Conservation (phyloP, 2,797 vertebrate species). For the Australoheros facetus region DNA sequence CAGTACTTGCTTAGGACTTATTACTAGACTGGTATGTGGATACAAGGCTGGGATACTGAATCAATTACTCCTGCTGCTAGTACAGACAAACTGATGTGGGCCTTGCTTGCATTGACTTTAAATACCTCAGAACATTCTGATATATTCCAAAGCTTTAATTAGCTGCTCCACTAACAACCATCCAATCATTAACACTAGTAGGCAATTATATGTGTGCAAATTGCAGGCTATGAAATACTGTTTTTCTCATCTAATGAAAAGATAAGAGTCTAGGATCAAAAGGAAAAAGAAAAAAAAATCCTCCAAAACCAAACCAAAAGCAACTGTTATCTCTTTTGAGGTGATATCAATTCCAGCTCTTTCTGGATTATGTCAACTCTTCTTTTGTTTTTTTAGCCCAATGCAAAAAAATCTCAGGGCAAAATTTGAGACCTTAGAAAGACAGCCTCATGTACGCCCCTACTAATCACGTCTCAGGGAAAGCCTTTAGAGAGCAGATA, state of each 20-base stretch:
- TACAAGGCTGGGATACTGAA: slow-evolving; percentile 30
- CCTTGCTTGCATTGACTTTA: slow-evolving; percentile 1
- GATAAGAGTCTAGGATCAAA: slow-evolving; percentile 36
- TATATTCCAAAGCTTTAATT: slow-evolving; percentile 56
- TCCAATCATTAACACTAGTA: slow-evolving; percentile 49
- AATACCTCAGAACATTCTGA: slow-evolving; percentile 41
- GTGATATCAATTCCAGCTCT: not conserved
- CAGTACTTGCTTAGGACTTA: slow-evolving; percentile 42
- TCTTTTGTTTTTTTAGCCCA: not conserved
- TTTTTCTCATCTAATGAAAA: slow-evolving; percentile 63
- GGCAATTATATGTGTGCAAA: slow-evolving; percentile 66
- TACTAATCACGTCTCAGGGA: slow-evolving; percentile 43
- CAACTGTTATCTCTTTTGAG: not conserved
- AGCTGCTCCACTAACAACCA: slow-evolving; percentile 56
- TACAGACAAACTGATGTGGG: not conserved
- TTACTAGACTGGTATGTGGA: slow-evolving; percentile 43
- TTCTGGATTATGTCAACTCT: not conserved
- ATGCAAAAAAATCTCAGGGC: not conserved
- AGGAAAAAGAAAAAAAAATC: slow-evolving; percentile 3
- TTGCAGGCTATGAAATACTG: slow-evolving; percentile 55
- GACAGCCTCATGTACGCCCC: slow-evolving; percentile 2
- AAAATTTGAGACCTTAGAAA: slow-evolving; percentile 22
- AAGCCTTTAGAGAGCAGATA: slow-evolving; percentile 38
- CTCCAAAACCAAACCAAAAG: not conserved
- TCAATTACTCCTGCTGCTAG: slow-evolving; percentile 29